Conservation (phyloP, 2,113 vertebrate genomes). For the Pycnonotus jocosus region DNA sequence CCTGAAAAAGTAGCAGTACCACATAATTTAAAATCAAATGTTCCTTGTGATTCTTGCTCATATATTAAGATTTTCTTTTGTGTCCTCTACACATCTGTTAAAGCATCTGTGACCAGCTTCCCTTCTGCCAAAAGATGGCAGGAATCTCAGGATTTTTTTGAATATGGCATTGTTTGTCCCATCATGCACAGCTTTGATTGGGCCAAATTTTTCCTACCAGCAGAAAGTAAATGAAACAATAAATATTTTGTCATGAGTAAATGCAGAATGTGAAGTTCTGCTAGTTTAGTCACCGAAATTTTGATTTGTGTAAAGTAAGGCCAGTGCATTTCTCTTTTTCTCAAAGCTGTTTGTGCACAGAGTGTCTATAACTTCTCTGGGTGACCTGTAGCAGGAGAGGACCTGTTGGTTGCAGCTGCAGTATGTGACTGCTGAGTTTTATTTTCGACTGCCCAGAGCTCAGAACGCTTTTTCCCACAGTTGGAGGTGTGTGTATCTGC, state of each 20-base stretch:
- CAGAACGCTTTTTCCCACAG: neutral
- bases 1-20: constrained; percentile 14
- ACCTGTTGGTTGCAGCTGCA: neutral
- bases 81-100: neutral
- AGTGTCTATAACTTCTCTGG: neutral
- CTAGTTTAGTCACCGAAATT: neutral
- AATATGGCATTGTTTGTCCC: neutral
- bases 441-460: neutral
- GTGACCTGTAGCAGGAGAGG: neutral
- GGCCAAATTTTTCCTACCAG: neutral
- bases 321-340: neutral
- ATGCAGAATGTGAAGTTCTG: neutral
- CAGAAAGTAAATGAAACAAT: neutral
- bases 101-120: neutral
- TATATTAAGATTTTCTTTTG: neutral
- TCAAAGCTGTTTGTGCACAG: neutral
- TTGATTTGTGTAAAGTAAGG: neutral
- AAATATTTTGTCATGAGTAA: neutral
- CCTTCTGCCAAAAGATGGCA: neutral
- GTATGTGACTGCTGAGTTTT: neutral
- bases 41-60: neutral
- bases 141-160: neutral
- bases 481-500: neutral
- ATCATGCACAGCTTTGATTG: neutral
- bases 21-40: constrained; percentile 15